phyloP scores from a whole-genome alignment of 2,113 vertebrate genomes.

The Jacana jacana region DNA sequence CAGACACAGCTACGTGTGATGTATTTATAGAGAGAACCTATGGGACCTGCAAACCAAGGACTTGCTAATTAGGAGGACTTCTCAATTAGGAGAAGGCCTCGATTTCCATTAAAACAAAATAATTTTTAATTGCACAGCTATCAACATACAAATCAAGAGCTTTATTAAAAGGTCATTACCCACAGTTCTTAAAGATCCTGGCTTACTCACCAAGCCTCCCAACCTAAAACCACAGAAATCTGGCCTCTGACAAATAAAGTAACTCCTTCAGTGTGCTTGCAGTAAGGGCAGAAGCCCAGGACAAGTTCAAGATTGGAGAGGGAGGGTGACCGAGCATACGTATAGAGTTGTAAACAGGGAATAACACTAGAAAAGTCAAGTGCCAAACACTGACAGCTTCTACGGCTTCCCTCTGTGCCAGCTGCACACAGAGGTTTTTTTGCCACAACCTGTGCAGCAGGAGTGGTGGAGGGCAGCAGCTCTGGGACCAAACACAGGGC shows the following conservation, averaged over 20 bases:
- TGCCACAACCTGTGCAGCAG: not conserved
- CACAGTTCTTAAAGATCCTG: slow-evolving; percentile 13
- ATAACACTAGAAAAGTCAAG: not conserved
- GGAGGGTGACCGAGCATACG: not conserved
- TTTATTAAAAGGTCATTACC: slow-evolving; percentile 27
- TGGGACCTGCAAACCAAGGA: slow-evolving; percentile 18
- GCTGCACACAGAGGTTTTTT: not conserved
- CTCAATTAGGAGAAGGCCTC: slow-evolving; percentile 25
- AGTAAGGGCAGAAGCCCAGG: not conserved
- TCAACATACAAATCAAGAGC: slow-evolving; percentile 38
- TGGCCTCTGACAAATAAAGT: not conserved
- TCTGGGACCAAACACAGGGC: not conserved
- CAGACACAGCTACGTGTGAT: slow-evolving; percentile 76
- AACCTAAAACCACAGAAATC: slow-evolving; percentile 4
- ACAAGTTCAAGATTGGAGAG: not conserved
- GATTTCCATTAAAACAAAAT: slow-evolving; percentile 8
- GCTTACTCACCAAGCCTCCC: slow-evolving; percentile 27
- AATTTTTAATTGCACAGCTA: slow-evolving; percentile 27
- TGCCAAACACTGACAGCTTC: not conserved
- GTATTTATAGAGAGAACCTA: slow-evolving; percentile 56
- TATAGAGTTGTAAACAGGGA: not conserved
- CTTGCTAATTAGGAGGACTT: not conserved
- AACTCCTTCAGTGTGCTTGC: not conserved
- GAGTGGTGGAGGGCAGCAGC: not conserved
- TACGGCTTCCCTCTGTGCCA: not conserved